These are phyloP conservation scores for Eulemur mongoz DNA, from an alignment of 2,797 vertebrate species.

Conservation along the genomic window DNA sequence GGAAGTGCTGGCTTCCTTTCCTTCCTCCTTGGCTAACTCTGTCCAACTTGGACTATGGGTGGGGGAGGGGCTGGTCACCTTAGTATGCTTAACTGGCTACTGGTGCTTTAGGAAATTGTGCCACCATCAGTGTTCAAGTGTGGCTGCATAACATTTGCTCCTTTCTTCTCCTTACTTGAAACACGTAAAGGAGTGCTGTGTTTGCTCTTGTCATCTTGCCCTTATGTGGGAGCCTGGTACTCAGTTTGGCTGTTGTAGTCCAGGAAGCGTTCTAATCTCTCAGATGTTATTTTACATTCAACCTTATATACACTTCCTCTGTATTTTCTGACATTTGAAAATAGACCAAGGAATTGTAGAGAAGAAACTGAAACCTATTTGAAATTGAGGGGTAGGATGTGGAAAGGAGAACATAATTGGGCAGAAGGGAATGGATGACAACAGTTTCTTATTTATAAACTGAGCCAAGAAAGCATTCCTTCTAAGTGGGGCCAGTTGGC, in stretches of 20 bases:
- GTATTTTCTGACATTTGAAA: slow-evolving; percentile 57
- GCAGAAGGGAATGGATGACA: slow-evolving; percentile 50
- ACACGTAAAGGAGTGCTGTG: background rate
- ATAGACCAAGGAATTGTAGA: slow-evolving; percentile 40
- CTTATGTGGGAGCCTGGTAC: background rate
- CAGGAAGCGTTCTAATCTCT: slow-evolving; percentile 27
- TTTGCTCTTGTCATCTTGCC: background rate
- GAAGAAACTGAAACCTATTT: slow-evolving; percentile 48
- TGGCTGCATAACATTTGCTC: background rate
- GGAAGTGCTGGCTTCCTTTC: slow-evolving; percentile 86
- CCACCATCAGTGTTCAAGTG: background rate
- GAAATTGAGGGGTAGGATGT: background rate
- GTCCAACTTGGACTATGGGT: slow-evolving; percentile 55
- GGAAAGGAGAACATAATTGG: slow-evolving; percentile 53
- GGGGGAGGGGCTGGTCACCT: background rate
- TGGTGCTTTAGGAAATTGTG: background rate
- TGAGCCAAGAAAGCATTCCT: slow-evolving; percentile 69
- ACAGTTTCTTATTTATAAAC: slow-evolving; percentile 70
- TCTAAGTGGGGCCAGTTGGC: slow-evolving; percentile 73
- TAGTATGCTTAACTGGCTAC: background rate
- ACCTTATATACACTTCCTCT: background rate
- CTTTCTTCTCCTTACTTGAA: background rate
- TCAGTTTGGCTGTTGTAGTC: background rate
- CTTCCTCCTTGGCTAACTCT: slow-evolving; percentile 62
- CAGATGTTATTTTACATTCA: slow-evolving; percentile 24